phyloP scores from a whole-genome alignment of 1,140 invertebrate species.

The Arion vulgaris region DNA sequence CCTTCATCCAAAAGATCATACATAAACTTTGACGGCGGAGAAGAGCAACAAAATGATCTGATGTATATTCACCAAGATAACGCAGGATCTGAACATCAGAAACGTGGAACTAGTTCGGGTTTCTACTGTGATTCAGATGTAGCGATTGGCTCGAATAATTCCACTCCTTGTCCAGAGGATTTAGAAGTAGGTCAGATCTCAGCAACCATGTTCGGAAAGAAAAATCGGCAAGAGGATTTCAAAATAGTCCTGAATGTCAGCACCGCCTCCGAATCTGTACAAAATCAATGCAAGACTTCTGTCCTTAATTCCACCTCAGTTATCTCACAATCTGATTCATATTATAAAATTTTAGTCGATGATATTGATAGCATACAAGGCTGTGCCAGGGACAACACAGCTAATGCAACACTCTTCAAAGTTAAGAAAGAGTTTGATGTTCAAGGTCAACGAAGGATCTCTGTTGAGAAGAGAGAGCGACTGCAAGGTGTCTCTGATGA shows the following conservation, averaged over 20 bases:
- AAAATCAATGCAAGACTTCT: too few species aligned
- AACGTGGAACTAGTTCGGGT: neutral
- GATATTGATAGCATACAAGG: neutral
- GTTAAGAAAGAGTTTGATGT: neutral
- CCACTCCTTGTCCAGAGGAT: slow-evolving; percentile 35
- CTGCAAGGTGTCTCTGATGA: slow-evolving; percentile 37
- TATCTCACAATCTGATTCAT: neutral
- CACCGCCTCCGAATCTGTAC: neutral
- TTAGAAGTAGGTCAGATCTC: slow-evolving; percentile 41
- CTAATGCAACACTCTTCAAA: slow-evolving; percentile 24
- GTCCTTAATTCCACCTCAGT: neutral
- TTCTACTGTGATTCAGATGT: neutral
- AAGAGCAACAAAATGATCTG: neutral
- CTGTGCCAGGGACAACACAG: slow-evolving; percentile 27
- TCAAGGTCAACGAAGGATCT: neutral
- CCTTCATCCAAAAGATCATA: too few species aligned
- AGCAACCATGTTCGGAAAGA: slow-evolving; percentile 22
- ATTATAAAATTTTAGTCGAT: neutral
- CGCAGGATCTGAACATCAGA: neutral
- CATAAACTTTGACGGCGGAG: neutral
- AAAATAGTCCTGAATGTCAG: neutral
- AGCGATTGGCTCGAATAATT: slow-evolving; percentile 2
- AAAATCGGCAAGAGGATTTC: neutral
- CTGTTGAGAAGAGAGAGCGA: slow-evolving; percentile 30
- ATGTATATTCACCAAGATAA: neutral